Evolutionary conservation across 2,113 vertebrate genomes (phyloP).

Genomic region (Catharus bicknelli): DNA sequence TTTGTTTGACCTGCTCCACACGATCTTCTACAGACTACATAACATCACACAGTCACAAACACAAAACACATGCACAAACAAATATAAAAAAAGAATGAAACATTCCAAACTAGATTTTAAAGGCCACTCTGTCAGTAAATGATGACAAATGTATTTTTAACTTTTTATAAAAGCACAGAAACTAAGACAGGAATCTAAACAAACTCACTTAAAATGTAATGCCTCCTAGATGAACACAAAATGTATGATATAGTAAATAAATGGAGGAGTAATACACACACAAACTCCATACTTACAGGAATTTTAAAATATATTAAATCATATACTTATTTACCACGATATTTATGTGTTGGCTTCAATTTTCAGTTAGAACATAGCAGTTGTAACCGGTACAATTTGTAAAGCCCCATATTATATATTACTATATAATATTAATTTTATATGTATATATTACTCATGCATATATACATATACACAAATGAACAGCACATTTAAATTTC

Average conservation of each 20-base stretch:
- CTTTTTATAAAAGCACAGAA: conserved; percentile 58
- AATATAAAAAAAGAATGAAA: conserved; percentile 83
- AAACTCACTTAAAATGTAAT: conserved; percentile 60
- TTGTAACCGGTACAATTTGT: background rate
- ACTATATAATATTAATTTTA: conserved; percentile 51
- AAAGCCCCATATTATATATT: conserved; percentile 50
- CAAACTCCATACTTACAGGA: conserved; percentile 61
- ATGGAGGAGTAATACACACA: conserved; percentile 47
- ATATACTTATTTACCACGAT: background rate
- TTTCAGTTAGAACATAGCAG: conserved; percentile 24
- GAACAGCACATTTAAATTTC: background rate
- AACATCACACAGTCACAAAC: conserved; percentile 81
- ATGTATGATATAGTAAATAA: conserved; percentile 55
- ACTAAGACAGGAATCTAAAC: conserved; percentile 62
- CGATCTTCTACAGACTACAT: conserved; percentile 96
- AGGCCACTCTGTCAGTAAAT: conserved; percentile 64
- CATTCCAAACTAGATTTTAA: conserved; percentile 73
- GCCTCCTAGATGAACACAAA: conserved; percentile 56
- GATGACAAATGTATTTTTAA: conserved; percentile 63
- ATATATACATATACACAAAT: conserved; percentile 65
- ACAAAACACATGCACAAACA: conserved; percentile 91
- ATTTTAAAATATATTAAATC: background rate
- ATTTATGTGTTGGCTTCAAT: background rate
- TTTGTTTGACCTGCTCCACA: conserved; percentile 91
- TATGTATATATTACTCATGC: conserved; percentile 67